Evolutionary conservation across 2,797 vertebrate genomes (phyloP).

Genomic region (Thamnophis elegans): DNA sequence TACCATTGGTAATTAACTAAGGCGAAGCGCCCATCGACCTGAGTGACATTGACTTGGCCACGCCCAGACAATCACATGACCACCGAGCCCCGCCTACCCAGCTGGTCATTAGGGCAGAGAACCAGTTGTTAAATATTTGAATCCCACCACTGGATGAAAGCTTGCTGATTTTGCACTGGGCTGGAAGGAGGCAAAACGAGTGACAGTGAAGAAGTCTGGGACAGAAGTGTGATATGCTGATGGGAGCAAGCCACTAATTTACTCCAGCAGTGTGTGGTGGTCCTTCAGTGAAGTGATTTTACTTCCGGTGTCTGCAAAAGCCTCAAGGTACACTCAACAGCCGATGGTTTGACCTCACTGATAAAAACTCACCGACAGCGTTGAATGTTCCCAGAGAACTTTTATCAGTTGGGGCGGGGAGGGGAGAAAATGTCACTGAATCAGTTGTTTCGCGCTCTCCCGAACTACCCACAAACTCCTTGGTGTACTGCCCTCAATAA

Average conservation of each 20-base stretch:
- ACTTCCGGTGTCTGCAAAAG: constrained; percentile 16
- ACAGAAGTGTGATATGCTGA: background rate
- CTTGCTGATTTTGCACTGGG: background rate
- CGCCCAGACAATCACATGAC: no score
- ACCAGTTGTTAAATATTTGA: no score
- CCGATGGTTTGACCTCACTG: constrained; percentile 68
- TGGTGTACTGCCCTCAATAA: no score
- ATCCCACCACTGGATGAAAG: no score
- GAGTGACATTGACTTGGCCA: no score
- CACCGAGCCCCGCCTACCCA: no score
- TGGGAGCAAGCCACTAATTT: background rate
- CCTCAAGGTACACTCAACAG: constrained; percentile 71
- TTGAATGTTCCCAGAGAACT: constrained; percentile 73
- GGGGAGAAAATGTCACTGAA: background rate
- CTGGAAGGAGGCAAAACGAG: background rate
- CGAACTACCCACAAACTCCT: background rate
- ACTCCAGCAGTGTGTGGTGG: background rate
- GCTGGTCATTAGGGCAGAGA: no score
- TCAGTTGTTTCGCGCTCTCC: background rate
- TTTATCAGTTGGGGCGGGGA: constrained; percentile 15
- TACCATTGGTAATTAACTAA: no score
- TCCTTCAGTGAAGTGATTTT: background rate
- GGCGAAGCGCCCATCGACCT: no score
- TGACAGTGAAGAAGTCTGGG: background rate
- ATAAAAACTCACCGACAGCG: constrained; percentile 75